Evolutionary conservation across 2,797 vertebrate genomes (phyloP), one percentile per base, ranked within the genome.

Genomic region (Botia kubotai): DNA sequence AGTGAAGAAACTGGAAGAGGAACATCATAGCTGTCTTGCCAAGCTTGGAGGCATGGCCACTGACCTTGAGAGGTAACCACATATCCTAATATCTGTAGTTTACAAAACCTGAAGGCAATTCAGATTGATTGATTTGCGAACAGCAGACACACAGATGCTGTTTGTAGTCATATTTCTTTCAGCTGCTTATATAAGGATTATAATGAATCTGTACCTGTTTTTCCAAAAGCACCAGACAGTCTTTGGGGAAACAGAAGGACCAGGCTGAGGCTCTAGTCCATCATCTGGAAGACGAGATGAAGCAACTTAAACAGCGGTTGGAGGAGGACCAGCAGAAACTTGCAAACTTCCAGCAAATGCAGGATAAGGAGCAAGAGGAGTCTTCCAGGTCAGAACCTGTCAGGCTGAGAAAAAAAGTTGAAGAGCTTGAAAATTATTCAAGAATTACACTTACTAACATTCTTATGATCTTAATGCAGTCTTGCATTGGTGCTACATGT

Each of bases 11-110:
- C 90, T 95, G 12, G 90, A 95, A 62, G 95, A 96, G 72, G 92
- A 90, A 2, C 90, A 92, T 21, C 83, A 83, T 13, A 84, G 29
- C 65, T 89, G 90, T 0, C 67, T 94, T 57, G 76, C 86, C 67
- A 91, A 91, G 88, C 92, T 96, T 50, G 92, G 72, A 53, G 86
- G 93, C 14, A 63, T 91, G 62, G 76, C 90, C 65, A 87, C 92
- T 21, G 94, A 96, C 10, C 92, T 96, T 81, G 94, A 97, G 89
- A 95, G 93, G 96, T 98, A 17, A 33, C 10, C 33, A 60, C n/a
- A 36, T 3, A 17, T 5, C 16, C 5, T 53, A 17, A 39, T 39
- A 39, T 39, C 36, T 39, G 36, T 8, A 39, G 36, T 39, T 39
- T 6, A 39, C 36, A 39, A 4, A 39, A 8, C 36, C 36, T 39